Percentiles rank a stretch among this genome's conserved stretches.
Evolutionary conservation across 1,140 invertebrate species (phyloP).

Genomic region (Tetragonula clypearis): DNA sequence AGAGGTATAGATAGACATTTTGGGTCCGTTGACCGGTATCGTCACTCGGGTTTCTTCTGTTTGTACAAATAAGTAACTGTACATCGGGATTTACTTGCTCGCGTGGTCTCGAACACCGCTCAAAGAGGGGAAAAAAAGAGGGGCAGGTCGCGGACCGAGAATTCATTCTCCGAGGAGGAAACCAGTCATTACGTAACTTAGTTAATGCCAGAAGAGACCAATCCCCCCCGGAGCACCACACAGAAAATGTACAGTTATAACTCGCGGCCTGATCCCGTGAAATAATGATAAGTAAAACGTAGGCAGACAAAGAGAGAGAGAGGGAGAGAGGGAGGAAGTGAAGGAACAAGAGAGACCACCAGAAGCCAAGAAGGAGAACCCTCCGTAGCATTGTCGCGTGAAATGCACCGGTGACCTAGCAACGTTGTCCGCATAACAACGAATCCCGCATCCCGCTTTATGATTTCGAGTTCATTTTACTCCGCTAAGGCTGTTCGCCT

Average conservation of each 20-base stretch:
- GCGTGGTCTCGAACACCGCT: too few species aligned
- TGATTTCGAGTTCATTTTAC: slow-evolving; percentile 2
- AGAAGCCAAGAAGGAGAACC: neutral
- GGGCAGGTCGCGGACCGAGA: slow-evolving; percentile 26
- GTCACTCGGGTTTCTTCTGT: slow-evolving; percentile 58
- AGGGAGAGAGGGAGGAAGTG: neutral
- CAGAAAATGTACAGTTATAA: slow-evolving; percentile 58
- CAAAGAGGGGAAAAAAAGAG: slow-evolving; percentile 26
- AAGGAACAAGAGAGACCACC: neutral
- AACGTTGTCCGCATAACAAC: slow-evolving; percentile 38
- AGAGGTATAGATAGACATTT: neutral
- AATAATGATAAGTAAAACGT: slow-evolving; percentile 5
- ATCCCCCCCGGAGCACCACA: slow-evolving; percentile 24
- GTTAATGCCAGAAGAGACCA: slow-evolving; percentile 51
- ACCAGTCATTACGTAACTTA: slow-evolving; percentile 68
- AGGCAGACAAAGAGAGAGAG: neutral
- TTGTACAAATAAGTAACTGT: slow-evolving; percentile 74
- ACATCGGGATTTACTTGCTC: slow-evolving; percentile 71
- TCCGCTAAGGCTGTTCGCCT: neutral
- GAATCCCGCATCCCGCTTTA: neutral
- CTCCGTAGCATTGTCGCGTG: neutral
- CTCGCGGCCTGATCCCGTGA: slow-evolving; percentile 11
- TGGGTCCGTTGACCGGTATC: slow-evolving; percentile 30
- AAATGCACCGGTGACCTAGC: slow-evolving; percentile 39
- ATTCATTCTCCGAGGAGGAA: slow-evolving; percentile 60